Evolutionary conservation across 2,113 vertebrate species (phyloP).

Genomic region (Chitala chitala): DNA sequence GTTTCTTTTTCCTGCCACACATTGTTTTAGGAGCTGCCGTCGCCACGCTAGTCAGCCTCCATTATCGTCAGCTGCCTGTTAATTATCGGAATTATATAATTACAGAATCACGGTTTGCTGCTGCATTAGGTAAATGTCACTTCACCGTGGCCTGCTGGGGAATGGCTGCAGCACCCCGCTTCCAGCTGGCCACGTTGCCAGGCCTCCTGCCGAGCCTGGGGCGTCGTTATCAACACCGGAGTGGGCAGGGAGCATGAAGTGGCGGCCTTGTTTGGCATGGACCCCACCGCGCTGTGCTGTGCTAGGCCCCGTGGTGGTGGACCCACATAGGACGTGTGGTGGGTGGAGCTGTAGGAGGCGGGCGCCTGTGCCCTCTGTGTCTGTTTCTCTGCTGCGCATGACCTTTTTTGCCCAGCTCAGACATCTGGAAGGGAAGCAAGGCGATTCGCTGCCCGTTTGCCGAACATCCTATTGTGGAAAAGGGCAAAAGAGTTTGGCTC

Average conservation of each 20-base stretch:
- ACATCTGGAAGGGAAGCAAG: slow-evolving; percentile 10
- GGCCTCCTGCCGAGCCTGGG: slow-evolving; percentile 42
- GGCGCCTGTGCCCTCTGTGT: background rate
- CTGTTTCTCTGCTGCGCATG: background rate
- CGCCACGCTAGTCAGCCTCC: slow-evolving; percentile 69
- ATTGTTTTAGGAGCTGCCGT: slow-evolving; percentile 61
- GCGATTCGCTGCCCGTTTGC: background rate
- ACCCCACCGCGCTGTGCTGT: too few relatives aligned
- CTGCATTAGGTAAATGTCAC: slow-evolving; percentile 90
- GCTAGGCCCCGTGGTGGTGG: background rate
- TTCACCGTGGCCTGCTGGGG: slow-evolving; percentile 72
- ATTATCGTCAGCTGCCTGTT: slow-evolving; percentile 80
- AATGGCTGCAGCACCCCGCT: slow-evolving; percentile 46
- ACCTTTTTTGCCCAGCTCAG: background rate
- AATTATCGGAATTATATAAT: slow-evolving; percentile 68
- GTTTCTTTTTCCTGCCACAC: too few relatives aligned
- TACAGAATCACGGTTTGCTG: slow-evolving; percentile 61
- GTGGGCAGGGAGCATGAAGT: too few relatives aligned
- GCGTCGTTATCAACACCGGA: slow-evolving; percentile 35
- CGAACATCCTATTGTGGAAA: background rate
- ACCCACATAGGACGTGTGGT: background rate
- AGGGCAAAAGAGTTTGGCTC: background rate
- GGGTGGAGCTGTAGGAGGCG: background rate
- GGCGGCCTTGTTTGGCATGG: background rate
- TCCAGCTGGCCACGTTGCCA: slow-evolving; percentile 61